Evolutionary conservation across 2,797 vertebrate species (phyloP), one percentile per base, ranked within the genome.

Genomic region (Chanos chanos): DNA sequence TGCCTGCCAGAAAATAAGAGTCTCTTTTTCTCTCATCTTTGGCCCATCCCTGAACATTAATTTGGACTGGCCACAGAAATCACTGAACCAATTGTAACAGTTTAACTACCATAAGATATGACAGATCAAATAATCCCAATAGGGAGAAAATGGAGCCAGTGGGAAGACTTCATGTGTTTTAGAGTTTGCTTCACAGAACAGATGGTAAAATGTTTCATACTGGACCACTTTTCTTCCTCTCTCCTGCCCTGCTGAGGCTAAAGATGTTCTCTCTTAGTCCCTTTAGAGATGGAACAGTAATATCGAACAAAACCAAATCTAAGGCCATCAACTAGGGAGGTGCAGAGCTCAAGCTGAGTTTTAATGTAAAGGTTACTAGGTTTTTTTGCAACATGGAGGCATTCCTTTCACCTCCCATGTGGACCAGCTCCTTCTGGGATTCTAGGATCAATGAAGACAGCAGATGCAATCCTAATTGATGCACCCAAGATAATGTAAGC

Each of bases 141-240:
- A 39, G 52, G 58, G 37, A 66, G 40, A 49, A 13, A 65, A 37
- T 34, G 2, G 45, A 57, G 37, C 49, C 58, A 49, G 21, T 41
- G 47, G 51, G 41, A 54, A 34, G 53, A 31, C 37, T 55, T 40
- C 36, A 43, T 64, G 51, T 56, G 58, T 71, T 64, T 44, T 33
- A 71, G 54, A 57, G 45, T 57, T 65, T 64, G 43, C 25, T 34
- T 45, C 37, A 56, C 25, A 60, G 21, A 65, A 64, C 68, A 76
- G 65, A 73, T 76, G 71, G 62, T 55, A 59, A 63, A 60, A 60
- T 27, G 24, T 39, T 56, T 41, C 13, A 24, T 59, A 25, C 7
- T 22, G 33, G 36, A 6, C n/a, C 34, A 68, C 50, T 18, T 48
- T 7, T 61, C 40, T 54, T 7, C 61, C 40, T 54, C 18, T 40